phyloP scores from a whole-genome alignment of 2,888 invertebrate species.

The Glaucopsyche alexis region DNA sequence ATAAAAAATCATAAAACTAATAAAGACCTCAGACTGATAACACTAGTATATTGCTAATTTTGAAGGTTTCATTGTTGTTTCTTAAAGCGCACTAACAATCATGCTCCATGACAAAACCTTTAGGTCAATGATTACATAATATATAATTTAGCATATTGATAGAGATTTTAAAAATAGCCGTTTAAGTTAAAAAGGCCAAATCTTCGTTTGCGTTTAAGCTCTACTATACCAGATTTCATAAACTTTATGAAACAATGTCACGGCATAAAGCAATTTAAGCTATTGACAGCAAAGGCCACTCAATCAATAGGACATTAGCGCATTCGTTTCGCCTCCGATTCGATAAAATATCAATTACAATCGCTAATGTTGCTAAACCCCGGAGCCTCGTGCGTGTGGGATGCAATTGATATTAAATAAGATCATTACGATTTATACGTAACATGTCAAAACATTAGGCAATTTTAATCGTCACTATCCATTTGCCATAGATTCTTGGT shows the following conservation, averaged over 20 bases:
- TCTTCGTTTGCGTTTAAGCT: background rate
- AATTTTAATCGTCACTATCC: background rate
- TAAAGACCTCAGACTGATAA: no score
- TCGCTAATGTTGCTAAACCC: slow-evolving; percentile 35
- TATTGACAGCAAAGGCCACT: slow-evolving; percentile 28
- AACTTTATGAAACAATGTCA: background rate
- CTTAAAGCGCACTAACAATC: background rate
- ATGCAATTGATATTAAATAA: slow-evolving; percentile 29
- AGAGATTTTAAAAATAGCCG: background rate
- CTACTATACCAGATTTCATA: background rate
- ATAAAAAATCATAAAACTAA: no score
- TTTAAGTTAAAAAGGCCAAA: no score
- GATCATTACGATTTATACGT: slow-evolving; percentile 18
- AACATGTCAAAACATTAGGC: slow-evolving; percentile 2
- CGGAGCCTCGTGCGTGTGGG: slow-evolving; percentile 32
- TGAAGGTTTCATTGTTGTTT: no score
- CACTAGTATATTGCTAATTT: no score
- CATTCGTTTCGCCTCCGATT: slow-evolving; percentile 29
- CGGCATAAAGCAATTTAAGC: slow-evolving; percentile 2
- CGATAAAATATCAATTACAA: slow-evolving; percentile 31
- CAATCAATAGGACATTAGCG: slow-evolving; percentile 29
- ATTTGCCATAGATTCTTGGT: background rate
- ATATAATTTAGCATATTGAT: background rate
- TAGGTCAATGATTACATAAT: background rate
- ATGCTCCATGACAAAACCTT: no score